Conservation (phyloP, 2,113 vertebrate genomes). For the Lophotis ruficrista region DNA sequence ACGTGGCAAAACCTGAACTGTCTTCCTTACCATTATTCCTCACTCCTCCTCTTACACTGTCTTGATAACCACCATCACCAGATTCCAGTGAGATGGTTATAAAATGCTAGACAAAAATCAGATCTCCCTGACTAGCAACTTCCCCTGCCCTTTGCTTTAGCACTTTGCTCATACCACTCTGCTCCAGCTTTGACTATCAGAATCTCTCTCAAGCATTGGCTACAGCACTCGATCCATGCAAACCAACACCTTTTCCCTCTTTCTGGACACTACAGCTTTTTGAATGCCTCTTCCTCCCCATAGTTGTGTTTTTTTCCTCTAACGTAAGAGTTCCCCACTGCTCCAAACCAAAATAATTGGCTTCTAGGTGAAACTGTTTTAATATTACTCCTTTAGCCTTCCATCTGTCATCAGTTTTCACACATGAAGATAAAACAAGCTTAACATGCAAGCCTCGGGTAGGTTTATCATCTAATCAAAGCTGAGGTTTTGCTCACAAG, state of each 20-base stretch:
- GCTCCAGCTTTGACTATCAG: no score
- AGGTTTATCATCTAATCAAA: neutral
- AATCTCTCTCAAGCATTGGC: neutral
- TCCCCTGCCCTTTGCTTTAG: neutral
- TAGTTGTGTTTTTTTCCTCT: neutral
- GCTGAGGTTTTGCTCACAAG: neutral
- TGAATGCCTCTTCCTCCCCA: neutral
- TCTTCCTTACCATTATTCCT: neutral
- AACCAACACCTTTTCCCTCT: neutral
- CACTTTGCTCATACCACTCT: accelerated
- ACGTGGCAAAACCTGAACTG: neutral
- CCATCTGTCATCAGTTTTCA: neutral
- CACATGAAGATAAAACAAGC: neutral
- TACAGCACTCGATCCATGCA: neutral
- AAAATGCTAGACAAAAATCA: neutral
- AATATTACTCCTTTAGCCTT: neutral
- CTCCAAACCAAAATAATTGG: neutral
- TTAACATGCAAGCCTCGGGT: neutral
- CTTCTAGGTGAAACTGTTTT: neutral
- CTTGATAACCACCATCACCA: neutral
- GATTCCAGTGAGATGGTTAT: neutral
- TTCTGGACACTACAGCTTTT: neutral
- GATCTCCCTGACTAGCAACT: neutral
- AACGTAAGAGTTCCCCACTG: neutral
- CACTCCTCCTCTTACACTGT: neutral